Conservation (phyloP, 2,797 vertebrate genomes). For the Arnoldichthys spilopterus region DNA sequence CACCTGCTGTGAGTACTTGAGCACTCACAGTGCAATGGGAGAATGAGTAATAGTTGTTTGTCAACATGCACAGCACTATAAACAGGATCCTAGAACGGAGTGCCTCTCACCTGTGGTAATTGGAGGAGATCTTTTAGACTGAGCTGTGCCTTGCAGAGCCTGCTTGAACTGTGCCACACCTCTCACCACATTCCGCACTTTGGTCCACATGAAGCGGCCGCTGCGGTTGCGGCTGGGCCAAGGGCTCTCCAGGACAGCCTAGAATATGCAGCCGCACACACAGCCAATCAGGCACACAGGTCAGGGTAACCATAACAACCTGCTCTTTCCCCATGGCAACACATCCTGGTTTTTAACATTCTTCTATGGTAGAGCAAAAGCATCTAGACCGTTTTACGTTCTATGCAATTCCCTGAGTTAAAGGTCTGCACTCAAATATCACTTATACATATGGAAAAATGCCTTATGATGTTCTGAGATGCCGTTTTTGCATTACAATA, state of each 20-base stretch:
- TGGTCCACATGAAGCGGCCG: conserved; percentile 95
- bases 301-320: conserved; percentile 41
- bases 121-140: conserved; percentile 64
- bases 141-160: conserved; percentile 72
- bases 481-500: neutral
- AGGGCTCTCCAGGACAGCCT: conserved; percentile 94
- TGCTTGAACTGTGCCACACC: conserved; percentile 91
- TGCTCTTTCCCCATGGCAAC: conserved; percentile 8
- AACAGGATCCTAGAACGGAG: neutral
- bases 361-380: conserved; percentile 6
- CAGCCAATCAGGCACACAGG: conserved; percentile 7
- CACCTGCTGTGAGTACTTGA: neutral
- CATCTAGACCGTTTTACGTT: neutral
- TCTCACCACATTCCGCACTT: conserved; percentile 89
- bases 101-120: conserved; percentile 78
- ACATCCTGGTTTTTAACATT: conserved; percentile 19
- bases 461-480: neutral
- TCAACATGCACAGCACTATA: neutral
- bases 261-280: conserved; percentile 21
- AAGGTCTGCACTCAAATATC: too few species aligned
- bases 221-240: conserved; percentile 95
- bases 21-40: neutral
- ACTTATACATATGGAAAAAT: neutral
- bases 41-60: neutral
- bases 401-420: neutral